Conservation (phyloP, 2,888 invertebrate genomes). For the Terebella lapidaria region DNA sequence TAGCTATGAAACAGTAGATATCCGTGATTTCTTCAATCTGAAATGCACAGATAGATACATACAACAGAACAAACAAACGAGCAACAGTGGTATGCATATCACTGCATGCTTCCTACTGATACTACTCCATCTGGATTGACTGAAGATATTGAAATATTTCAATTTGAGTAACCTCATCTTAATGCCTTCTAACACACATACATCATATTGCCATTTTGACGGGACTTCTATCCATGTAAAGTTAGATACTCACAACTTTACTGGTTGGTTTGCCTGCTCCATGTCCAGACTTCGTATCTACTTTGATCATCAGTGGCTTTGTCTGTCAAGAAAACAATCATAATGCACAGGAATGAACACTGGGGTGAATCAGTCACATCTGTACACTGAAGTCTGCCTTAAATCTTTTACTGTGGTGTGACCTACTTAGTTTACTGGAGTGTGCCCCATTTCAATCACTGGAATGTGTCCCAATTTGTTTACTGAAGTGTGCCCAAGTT, state of each 20-base stretch:
- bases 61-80: no score
- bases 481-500: no score
- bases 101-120: not conserved
- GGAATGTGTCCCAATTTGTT: no score
- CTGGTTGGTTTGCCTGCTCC: conserved; percentile 93
- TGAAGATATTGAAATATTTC: no score
- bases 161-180: no score
- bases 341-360: not conserved
- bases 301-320: conserved; percentile 80
- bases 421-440: no score
- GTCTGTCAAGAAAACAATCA: conserved; percentile 55
- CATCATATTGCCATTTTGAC: conserved; percentile 3
- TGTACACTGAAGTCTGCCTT: no score
- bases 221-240: not conserved
- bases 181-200: not conserved
- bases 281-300: conserved; percentile 96
- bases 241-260: conserved; percentile 68
- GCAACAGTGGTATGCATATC: not conserved
- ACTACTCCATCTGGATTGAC: no score
- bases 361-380: no score
- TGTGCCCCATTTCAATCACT: no score
- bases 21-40: conserved; percentile 55
- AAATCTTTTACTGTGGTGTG: no score
- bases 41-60: not conserved
- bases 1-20: conserved; percentile 76